Conservation (phyloP, 1,140 invertebrate species). For the Bombus turneri region DNA sequence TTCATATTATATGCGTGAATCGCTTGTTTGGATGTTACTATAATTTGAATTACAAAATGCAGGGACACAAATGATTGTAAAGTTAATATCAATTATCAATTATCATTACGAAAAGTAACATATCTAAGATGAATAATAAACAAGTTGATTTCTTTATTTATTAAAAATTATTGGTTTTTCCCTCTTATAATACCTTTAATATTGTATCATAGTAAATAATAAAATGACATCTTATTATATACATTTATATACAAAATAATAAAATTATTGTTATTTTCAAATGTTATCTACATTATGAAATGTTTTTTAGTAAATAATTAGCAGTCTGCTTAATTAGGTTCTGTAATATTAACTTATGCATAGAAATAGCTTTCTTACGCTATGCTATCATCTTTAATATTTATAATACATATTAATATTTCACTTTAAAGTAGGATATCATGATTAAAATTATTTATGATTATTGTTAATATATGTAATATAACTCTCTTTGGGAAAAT, state of each 20-base stretch:
- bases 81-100: constrained; percentile 72
- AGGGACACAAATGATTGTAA: constrained; percentile 71
- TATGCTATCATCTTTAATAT: not conserved
- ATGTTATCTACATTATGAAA: not conserved
- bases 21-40: constrained; percentile 12
- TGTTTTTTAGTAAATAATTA: not conserved
- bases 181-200: constrained; percentile 21
- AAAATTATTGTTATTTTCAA: constrained; percentile 2
- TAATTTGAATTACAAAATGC: constrained; percentile 49
- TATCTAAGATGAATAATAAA: constrained; percentile 76
- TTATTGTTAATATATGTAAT: not conserved
- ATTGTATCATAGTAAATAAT: not conserved
- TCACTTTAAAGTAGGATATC: not conserved
- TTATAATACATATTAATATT: not conserved
- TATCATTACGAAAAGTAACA: constrained; percentile 73
- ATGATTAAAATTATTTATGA: too few relatives aligned
- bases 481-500: not conserved
- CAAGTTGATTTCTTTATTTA: constrained; percentile 78
- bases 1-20: constrained; percentile 24
- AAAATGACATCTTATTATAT: constrained; percentile 28
- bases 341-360: too few relatives aligned
- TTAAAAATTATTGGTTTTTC: constrained; percentile 57
- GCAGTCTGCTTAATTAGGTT: too few relatives aligned
- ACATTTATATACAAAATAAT: constrained; percentile 18
- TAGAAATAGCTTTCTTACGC: not conserved